Percentiles rank a stretch among this genome's conserved stretches.
These are phyloP conservation scores for Sanderia malayensis DNA, from an alignment of 30 jellyfish, hydroid and myxozoan genomes.

Conservation along the genomic window DNA sequence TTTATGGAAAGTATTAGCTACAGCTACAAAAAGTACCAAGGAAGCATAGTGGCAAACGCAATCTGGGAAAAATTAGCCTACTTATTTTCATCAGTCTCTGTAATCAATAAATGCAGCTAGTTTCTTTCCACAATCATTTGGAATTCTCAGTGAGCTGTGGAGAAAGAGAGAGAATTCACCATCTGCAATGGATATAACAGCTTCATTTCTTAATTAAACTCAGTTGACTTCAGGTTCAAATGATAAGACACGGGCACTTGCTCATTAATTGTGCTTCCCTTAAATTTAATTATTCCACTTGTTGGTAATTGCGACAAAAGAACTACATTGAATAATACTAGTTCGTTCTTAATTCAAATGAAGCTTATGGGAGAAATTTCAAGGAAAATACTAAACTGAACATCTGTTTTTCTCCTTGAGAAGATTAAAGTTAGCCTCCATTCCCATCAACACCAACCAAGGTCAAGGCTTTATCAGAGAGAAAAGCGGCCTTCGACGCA, in stretches of 20 bases:
- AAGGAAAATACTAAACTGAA: no score
- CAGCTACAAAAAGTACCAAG: no score
- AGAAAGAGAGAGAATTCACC: not conserved
- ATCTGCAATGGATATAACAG: not conserved
- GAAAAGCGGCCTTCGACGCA: no score
- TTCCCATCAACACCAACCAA: no score
- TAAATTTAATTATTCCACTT: not conserved
- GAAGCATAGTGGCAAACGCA: no score
- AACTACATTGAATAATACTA: not conserved
- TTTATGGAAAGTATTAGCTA: no score
- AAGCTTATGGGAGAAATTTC: no score
- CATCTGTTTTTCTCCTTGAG: no score
- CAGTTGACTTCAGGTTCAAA: not conserved
- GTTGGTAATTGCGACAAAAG: not conserved
- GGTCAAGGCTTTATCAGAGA: no score
- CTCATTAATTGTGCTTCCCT: not conserved
- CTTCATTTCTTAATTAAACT: not conserved
- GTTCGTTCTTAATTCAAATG: no score
- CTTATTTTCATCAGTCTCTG: slow-evolving; percentile 20
- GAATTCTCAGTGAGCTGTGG: slow-evolving; percentile 40
- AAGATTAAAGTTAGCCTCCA: no score
- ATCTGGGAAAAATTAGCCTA: no score
- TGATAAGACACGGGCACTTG: not conserved
- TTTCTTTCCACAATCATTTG: slow-evolving; percentile 38
- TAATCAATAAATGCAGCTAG: slow-evolving; percentile 40